Conservation (phyloP, 2,113 vertebrate genomes). For the Lampris megalopsis region DNA sequence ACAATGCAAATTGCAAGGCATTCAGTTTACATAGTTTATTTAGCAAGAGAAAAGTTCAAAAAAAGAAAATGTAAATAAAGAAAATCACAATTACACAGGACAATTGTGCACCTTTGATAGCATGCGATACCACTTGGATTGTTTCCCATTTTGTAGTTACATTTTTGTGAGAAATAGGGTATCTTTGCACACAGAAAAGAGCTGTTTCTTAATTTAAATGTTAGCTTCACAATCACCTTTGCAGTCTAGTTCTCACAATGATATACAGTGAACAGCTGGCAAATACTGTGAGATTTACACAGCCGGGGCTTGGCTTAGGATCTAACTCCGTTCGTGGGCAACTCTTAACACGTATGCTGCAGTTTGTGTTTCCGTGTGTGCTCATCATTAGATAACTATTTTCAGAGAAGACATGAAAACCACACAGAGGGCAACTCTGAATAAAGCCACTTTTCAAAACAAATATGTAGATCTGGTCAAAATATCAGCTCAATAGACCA, state of each 20-base stretch:
- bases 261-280: not conserved
- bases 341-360: not conserved
- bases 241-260: conserved; percentile 4
- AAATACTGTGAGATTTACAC: not conserved
- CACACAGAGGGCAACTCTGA: not conserved
- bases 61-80: conserved; percentile 40
- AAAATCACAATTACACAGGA: conserved; percentile 70
- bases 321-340: not conserved
- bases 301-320: not conserved
- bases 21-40: conserved; percentile 40
- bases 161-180: conserved; percentile 50
- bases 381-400: not conserved
- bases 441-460: not conserved
- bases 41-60: conserved; percentile 31
- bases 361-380: too few relatives aligned
- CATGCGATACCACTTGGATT: conserved; percentile 53
- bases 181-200: conserved; percentile 16
- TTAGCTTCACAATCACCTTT: conserved; percentile 22
- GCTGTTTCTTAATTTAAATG: conserved; percentile 22
- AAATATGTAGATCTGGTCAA: not conserved
- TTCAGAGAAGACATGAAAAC: not conserved
- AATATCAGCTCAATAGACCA: not conserved
- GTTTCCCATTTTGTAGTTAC: conserved; percentile 68
- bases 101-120: conserved; percentile 51
- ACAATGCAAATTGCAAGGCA: conserved; percentile 33